These are phyloP conservation scores for Melieria picta DNA, from an alignment of 2,888 invertebrate species.

Conservation along the genomic window DNA sequence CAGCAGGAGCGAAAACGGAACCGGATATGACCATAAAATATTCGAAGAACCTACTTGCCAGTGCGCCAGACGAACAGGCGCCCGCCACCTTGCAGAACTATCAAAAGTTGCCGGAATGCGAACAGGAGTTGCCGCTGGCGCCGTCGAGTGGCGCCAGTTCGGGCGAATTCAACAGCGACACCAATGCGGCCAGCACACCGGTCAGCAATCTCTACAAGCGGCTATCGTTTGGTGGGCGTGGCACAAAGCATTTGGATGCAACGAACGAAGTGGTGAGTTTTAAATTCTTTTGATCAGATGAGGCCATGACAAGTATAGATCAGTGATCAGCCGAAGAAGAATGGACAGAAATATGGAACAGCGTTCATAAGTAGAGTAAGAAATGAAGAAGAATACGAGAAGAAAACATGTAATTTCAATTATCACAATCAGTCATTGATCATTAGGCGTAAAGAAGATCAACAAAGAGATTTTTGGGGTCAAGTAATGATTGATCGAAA, in stretches of 20 bases:
- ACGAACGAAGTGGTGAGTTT: conserved; percentile 36
- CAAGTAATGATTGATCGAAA: no score
- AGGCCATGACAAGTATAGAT: no score
- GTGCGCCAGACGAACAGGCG: conserved; percentile 45
- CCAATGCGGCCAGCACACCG: conserved; percentile 22
- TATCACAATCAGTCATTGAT: no score
- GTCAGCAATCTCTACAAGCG: conserved; percentile 43
- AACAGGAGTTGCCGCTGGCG: conserved; percentile 46
- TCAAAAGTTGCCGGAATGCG: conserved; percentile 56
- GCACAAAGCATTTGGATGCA: conserved; percentile 32
- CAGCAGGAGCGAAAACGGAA: conserved; percentile 30
- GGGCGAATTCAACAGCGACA: conserved; percentile 53
- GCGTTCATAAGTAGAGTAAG: no score
- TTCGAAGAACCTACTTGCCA: conserved; percentile 47
- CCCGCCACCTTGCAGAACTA: conserved; percentile 55
- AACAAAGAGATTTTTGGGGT: no score
- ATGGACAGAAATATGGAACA: no score
- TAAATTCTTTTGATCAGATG: no score
- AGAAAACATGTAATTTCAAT: no score
- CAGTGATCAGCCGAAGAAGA: no score
- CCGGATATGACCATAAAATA: conserved; percentile 49
- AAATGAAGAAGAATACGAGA: no score
- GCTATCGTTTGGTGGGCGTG: conserved; percentile 51
- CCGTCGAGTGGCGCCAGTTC: conserved; percentile 50
- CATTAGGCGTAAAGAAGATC: no score